Conservation (phyloP, 2,113 vertebrate genomes). For the Mormyrus iriodes region DNA sequence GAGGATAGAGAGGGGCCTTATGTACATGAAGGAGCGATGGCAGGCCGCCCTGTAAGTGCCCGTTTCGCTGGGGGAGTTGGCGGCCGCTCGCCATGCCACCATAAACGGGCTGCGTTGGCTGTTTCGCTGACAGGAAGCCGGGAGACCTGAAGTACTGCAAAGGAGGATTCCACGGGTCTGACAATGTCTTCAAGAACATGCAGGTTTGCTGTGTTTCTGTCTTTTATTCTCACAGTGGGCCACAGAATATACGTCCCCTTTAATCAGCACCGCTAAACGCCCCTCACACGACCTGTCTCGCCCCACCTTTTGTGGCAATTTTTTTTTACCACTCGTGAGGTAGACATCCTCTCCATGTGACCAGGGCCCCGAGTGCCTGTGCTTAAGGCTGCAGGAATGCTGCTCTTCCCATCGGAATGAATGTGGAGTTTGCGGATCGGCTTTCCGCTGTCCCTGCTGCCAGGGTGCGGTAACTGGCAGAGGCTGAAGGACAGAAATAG, state of each 20-base stretch:
- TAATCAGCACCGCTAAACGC: neutral
- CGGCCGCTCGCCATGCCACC: neutral
- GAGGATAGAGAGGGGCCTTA: conserved; percentile 82
- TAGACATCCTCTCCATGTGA: neutral
- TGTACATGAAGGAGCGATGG: conserved; percentile 82
- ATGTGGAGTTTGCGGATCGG: neutral
- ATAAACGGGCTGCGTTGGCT: neutral
- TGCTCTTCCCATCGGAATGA: neutral
- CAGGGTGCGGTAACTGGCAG: neutral
- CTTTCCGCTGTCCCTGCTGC: neutral
- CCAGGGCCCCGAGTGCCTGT: neutral
- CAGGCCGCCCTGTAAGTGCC: conserved; percentile 76
- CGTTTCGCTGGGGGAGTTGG: neutral
- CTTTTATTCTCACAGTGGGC: neutral
- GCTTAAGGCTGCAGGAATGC: neutral
- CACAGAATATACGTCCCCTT: neutral
- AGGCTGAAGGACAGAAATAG: neutral
- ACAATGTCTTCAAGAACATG: conserved; percentile 89
- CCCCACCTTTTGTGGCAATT: too few species aligned
- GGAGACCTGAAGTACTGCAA: conserved; percentile 56
- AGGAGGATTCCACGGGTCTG: conserved; percentile 84
- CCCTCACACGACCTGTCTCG: neutral
- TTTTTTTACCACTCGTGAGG: neutral
- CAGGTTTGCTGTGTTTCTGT: conserved; percentile 63
- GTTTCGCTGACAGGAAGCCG: conserved; percentile 39